A percentile compares a stretch with the other conserved stretches of the same genome.
phyloP scores from a whole-genome alignment of 2,797 vertebrate species.

The Enteromius radiatus region DNA sequence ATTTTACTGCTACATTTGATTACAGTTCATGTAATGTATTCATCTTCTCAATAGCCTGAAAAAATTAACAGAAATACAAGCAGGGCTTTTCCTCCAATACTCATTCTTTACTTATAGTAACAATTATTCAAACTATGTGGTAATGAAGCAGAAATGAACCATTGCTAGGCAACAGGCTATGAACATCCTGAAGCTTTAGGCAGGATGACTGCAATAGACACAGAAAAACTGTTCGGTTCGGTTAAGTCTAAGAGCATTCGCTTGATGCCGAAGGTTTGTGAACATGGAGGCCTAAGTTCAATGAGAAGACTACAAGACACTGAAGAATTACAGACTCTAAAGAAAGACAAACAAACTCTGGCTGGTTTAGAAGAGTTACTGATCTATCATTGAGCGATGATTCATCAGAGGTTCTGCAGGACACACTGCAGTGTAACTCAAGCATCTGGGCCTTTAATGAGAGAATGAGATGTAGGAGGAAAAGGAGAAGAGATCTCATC shows the following conservation, averaged over 20 bases:
- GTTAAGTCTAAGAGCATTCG: background rate
- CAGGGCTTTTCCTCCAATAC: background rate
- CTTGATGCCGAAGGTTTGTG: background rate
- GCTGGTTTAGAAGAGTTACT: background rate
- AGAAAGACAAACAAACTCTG: background rate
- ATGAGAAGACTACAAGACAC: background rate
- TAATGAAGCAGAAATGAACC: conserved; percentile 24
- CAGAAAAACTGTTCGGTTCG: background rate
- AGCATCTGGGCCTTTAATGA: background rate
- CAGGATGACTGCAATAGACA: conserved; percentile 8
- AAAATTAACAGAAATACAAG: background rate
- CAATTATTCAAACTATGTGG: background rate
- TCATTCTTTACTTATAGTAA: conserved; percentile 20
- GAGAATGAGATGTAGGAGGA: background rate
- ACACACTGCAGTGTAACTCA: background rate
- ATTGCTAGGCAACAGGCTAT: conserved; percentile 48
- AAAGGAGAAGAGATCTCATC: background rate
- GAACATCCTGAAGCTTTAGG: conserved; percentile 11
- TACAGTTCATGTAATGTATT: background rate
- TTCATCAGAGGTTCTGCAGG: conserved; percentile 7
- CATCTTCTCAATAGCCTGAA: background rate
- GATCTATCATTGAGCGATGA: background rate
- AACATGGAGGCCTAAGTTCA: background rate
- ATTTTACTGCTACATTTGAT: background rate
- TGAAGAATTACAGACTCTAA: background rate